These are phyloP conservation scores for Hirtodrosophila cameraria DNA, from an alignment of 2,888 invertebrate species.

Conservation along the genomic window DNA sequence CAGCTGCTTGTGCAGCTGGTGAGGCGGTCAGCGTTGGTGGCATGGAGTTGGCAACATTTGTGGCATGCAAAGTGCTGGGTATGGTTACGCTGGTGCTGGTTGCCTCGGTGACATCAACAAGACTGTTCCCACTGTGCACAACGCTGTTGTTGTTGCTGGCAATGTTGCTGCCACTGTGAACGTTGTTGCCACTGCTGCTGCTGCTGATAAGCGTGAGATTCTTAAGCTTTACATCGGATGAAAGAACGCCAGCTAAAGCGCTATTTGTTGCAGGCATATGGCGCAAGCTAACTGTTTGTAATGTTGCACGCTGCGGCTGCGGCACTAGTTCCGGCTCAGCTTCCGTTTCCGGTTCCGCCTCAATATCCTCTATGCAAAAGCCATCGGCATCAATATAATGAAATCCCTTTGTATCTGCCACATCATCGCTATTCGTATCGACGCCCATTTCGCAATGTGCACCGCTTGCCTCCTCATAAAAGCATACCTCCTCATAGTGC, in stretches of 20 bases:
- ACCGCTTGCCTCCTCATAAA: constrained; percentile 79
- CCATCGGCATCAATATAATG: constrained; percentile 79
- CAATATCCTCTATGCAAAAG: constrained; percentile 78
- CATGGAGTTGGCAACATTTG: constrained; percentile 51
- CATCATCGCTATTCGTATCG: constrained; percentile 69
- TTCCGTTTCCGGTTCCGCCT: constrained; percentile 40
- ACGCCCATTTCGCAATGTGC: constrained; percentile 77
- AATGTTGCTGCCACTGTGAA: constrained; percentile 10
- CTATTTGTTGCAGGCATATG: constrained; percentile 41
- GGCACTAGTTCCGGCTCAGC: constrained; percentile 31
- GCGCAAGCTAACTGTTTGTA: constrained; percentile 12
- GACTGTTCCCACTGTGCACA: too few relatives aligned
- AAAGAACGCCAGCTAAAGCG: constrained; percentile 42
- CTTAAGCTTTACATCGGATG: constrained; percentile 71
- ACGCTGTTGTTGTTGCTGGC: constrained; percentile 42
- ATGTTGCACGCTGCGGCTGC: constrained; percentile 26
- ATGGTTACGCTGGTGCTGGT: constrained; percentile 69
- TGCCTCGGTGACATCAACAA: constrained; percentile 68
- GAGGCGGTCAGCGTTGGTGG: constrained; percentile 5
- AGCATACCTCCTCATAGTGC: constrained; percentile 80
- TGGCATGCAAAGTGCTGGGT: constrained; percentile 58
- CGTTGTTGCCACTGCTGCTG: constrained; percentile 1
- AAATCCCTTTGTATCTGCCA: constrained; percentile 71
- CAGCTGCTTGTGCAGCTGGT: constrained; percentile 5
- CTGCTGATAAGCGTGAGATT: constrained; percentile 62